These are phyloP conservation scores for Drosophila neonasuta DNA, from an alignment of 2,888 invertebrate species.

Conservation along the genomic window DNA sequence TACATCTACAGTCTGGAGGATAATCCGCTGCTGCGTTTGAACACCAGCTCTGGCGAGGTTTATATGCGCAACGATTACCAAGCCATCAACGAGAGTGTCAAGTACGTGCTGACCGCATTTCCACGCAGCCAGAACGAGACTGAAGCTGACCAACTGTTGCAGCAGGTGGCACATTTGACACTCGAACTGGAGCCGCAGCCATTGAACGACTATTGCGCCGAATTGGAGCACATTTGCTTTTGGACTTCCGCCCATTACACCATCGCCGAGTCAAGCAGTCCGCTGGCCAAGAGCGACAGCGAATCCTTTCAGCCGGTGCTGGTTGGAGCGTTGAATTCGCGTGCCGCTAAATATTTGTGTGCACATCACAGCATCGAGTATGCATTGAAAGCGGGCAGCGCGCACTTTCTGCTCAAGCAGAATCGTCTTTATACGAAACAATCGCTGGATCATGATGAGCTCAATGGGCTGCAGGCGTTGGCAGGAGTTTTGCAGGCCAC, in stretches of 20 bases:
- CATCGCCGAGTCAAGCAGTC: slow-evolving; percentile 71
- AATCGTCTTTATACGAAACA: slow-evolving; percentile 81
- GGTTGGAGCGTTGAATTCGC: slow-evolving; percentile 82
- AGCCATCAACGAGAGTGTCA: slow-evolving; percentile 58
- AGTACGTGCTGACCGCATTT: slow-evolving; percentile 77
- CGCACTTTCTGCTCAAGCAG: slow-evolving; percentile 81
- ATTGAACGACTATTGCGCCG: slow-evolving; percentile 70
- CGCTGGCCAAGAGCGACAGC: slow-evolving; percentile 16
- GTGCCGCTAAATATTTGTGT: slow-evolving; percentile 83
- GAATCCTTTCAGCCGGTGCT: slow-evolving; percentile 62
- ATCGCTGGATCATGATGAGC: slow-evolving; percentile 82
- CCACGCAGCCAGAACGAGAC: slow-evolving; percentile 46
- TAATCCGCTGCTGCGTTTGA: slow-evolving; percentile 73
- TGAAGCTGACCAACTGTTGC: slow-evolving; percentile 46
- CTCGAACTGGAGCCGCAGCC: slow-evolving; percentile 75
- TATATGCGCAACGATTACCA: slow-evolving; percentile 78
- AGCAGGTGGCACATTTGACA: slow-evolving; percentile 76
- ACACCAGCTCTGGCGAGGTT: slow-evolving; percentile 79
- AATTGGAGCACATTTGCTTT: slow-evolving; percentile 80
- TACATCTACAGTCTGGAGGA: slow-evolving; percentile 80
- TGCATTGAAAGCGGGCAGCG: slow-evolving; percentile 75
- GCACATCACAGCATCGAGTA: slow-evolving; percentile 83
- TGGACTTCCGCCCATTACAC: slow-evolving; percentile 79
- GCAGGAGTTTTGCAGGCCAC: slow-evolving; percentile 79
- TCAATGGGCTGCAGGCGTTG: slow-evolving; percentile 78